These are phyloP conservation scores for Brotula barbata DNA, from an alignment of 2,797 vertebrate species.

Conservation along the genomic window DNA sequence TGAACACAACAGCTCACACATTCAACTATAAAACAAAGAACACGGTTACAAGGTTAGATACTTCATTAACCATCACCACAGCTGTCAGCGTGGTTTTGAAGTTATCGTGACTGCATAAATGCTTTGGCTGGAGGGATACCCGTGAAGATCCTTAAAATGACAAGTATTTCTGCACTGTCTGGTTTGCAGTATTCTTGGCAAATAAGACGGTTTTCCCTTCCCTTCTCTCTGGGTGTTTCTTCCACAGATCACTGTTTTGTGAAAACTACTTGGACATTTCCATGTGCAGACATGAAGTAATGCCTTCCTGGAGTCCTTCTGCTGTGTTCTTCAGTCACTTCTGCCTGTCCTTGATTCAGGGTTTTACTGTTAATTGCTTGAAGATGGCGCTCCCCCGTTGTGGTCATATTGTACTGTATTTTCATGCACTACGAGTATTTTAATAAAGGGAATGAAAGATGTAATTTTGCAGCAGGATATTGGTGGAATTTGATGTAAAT, in stretches of 20 bases:
- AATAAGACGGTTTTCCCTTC: too few species aligned
- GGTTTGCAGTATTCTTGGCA: too few species aligned
- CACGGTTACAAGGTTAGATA: too few species aligned
- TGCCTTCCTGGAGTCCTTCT: constrained; percentile 18
- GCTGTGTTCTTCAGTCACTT: constrained; percentile 19
- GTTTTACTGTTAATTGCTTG: constrained; percentile 3
- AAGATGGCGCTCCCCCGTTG: not conserved
- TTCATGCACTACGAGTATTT: constrained; percentile 48
- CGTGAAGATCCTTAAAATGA: too few species aligned
- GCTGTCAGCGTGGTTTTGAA: too few species aligned
- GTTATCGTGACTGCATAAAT: too few species aligned
- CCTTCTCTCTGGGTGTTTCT: not conserved
- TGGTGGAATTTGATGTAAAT: not conserved
- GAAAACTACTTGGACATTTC: not conserved
- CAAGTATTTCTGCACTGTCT: too few species aligned
- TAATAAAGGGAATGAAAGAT: constrained; percentile 36
- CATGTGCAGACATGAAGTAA: constrained; percentile 14
- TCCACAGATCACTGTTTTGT: constrained; percentile 2
- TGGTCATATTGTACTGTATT: constrained; percentile 29
- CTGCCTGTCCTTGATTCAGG: constrained; percentile 32
- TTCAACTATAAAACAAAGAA: too few species aligned
- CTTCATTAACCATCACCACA: too few species aligned
- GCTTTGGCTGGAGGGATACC: too few species aligned
- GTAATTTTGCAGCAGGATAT: not conserved
- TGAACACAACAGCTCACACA: too few species aligned